Conservation (phyloP, 2,797 vertebrate genomes). For the Pipistrellus pipistrellus region DNA sequence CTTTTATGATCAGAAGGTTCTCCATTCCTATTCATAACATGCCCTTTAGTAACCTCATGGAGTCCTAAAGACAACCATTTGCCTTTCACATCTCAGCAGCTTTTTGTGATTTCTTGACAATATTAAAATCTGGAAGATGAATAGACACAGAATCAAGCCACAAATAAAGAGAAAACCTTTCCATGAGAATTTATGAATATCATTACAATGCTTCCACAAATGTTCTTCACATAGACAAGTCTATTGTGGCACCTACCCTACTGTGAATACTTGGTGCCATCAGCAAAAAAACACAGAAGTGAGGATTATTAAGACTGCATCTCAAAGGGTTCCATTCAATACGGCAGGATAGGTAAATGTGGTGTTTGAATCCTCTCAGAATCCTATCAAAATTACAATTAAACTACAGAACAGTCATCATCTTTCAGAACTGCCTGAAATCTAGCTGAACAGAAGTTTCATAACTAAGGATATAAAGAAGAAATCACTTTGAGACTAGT, state of each 20-base stretch:
- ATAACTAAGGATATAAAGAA: background rate
- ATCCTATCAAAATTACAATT: background rate
- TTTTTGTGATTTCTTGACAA: background rate
- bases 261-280: background rate
- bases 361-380: background rate
- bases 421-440: background rate
- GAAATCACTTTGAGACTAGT: background rate
- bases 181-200: background rate
- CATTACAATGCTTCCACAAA: background rate
- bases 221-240: background rate
- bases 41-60: background rate
- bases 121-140: background rate
- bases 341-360: background rate
- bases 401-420: background rate
- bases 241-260: background rate
- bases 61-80: background rate
- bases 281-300: background rate
- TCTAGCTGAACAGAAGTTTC: background rate
- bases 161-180: background rate
- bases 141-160: background rate
- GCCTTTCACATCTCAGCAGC: background rate
- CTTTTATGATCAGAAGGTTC: background rate
- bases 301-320: background rate
- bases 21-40: accelerated
- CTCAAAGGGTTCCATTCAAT: background rate